phyloP scores from a whole-genome alignment of 2,113 vertebrate genomes.

The Cyprinus carpio region DNA sequence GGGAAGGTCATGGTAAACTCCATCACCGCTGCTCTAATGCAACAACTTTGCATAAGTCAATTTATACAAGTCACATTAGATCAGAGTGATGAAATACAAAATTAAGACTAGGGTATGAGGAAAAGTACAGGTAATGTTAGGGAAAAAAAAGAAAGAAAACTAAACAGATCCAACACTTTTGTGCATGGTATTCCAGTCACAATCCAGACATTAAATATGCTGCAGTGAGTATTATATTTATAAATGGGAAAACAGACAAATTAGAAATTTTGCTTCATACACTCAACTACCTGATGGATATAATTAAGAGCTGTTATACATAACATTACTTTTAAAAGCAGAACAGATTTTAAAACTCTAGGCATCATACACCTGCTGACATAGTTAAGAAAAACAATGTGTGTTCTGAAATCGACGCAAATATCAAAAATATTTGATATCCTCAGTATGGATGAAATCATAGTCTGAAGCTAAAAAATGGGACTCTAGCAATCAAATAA shows the following conservation, averaged over 20 bases:
- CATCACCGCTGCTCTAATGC: slow-evolving; percentile 1
- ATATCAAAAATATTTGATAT: too few species aligned
- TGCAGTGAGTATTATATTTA: background rate
- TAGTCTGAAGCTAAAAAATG: too few species aligned
- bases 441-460: too few species aligned
- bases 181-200: background rate
- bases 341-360: background rate
- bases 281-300: background rate
- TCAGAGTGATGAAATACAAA: background rate
- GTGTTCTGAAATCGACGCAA: too few species aligned
- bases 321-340: background rate
- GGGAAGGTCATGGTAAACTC: slow-evolving; percentile 23
- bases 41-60: background rate
- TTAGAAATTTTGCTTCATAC: too few species aligned
- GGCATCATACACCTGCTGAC: background rate
- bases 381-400: too few species aligned
- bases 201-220: background rate
- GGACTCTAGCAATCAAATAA: too few species aligned
- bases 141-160: background rate
- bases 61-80: background rate
- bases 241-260: background rate
- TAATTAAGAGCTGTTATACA: background rate
- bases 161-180: background rate
- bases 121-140: background rate
- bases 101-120: background rate